Base-by-base conservation (phyloP, 2,888 invertebrate genomes). In the Acleris holmiana region DNA sequence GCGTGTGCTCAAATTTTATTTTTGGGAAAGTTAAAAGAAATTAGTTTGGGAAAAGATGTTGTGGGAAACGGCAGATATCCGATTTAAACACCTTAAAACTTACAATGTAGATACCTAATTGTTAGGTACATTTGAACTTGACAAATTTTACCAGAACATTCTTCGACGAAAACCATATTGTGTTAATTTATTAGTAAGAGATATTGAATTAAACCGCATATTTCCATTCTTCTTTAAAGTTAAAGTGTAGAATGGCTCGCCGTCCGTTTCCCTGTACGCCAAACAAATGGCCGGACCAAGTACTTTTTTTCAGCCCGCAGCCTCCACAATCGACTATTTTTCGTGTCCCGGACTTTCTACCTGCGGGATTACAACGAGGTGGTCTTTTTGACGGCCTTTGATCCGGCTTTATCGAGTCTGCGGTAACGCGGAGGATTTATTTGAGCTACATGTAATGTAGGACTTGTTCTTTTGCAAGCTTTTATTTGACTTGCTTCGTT, bases 271-370 rank as follows among this genome's bases (percentile, higher is more conserved):
- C 44, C 60, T 18, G 41, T 18, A 25, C 25, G 19, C 50, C 19
- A 57, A 62, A 47, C 56, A 47, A 66, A 51, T 57, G 56, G 51
- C 23, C 5, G 47, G 29, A 61, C 56, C 56, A 66, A 61, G 66
- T 56, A 56, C 55, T 57, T 57, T 61, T 63, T 66, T 66, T 23
- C 66, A 23, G 25, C 48, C 51, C 61, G 54, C 53, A 61, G 61
- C 40, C 55, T 55, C 46, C 50, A 49, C 49, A 55, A 55, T 44
- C 35, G 44, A 35, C 54, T 55, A 41, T 64, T 64, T 58, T 54
- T 51, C 25, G 48, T 29, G 13, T 47, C 8, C 41, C 15, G 44
- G 44, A 41, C 44, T 25, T 59, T 40, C 49, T 10, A 50, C 49
- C 54, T 49, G 56, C 49, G 44, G 60, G 60, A 65, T 65, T 60